Conservation (phyloP, 1,140 invertebrate genomes). For the Lepidurus apus region DNA sequence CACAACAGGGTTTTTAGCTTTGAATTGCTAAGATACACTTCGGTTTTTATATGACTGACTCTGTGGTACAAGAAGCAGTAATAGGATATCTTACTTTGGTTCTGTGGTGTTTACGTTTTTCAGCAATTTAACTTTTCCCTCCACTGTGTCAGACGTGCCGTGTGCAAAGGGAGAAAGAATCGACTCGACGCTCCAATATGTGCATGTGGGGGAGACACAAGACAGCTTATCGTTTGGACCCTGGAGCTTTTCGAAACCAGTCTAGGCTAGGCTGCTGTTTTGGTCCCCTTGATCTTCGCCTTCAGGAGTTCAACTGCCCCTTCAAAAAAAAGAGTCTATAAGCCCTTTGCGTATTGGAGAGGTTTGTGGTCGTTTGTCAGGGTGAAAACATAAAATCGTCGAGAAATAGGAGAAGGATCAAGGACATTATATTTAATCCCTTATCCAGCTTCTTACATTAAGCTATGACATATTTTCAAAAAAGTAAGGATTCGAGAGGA, state of each 20-base stretch:
- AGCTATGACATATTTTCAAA: no score
- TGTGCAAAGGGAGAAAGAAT: slow-evolving; percentile 9
- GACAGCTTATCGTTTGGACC: slow-evolving; percentile 10
- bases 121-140: slow-evolving; percentile 5
- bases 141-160: slow-evolving; percentile 12
- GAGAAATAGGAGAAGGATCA: background rate
- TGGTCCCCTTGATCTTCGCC: background rate
- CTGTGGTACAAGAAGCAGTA: no score
- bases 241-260: background rate
- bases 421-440: no score
- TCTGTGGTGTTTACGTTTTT: background rate
- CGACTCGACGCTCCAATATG: background rate
- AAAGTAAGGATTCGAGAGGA: no score
- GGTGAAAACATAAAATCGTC: background rate
- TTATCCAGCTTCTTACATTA: no score
- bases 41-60: no score
- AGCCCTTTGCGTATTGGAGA: background rate
- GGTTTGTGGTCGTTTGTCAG: background rate
- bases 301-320: background rate
- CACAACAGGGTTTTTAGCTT: no score
- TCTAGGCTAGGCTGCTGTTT: background rate
- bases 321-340: background rate
- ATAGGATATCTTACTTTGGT: background rate
- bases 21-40: no score
- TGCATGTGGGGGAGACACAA: no score